Evolutionary conservation across 2,797 vertebrate species (phyloP), one percentile per base, ranked within the genome.

Genomic region (Tympanoctomys barrerae): DNA sequence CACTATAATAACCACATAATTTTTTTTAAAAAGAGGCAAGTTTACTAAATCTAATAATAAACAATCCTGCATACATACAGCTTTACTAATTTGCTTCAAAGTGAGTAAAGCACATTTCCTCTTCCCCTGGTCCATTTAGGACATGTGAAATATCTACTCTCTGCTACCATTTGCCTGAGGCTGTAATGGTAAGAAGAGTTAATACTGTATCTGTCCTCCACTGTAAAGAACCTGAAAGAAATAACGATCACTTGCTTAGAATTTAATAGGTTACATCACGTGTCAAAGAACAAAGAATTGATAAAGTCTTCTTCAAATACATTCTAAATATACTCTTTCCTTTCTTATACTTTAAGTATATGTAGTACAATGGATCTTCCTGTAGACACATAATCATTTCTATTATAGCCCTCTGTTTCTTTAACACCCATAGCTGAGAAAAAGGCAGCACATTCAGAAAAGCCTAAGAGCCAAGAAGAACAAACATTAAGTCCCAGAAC

Each of bases 261-360:
- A 91, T 82, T 14, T 75, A 90, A 54, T 22, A 54, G 8, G 33
- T 64, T 79, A 62, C 39, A 36, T 13, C 87, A 75, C 5, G 64
- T 70, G 8, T 31, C 57, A 49, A 94, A 95, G 79, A 79, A 54
- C 75, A 87, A 26, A 57, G 0, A 64, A 46, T 1, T 62, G 18
- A 86, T 28, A 66, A 92, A 84, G 1, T 7, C 68, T 96, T 95
- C 89, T 92, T 46, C 57, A 7, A 66, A 82, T 52, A 28, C 81
- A 82, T 64, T 80, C 81, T 85, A 75, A 94, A 87, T 16, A n/a
- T 36, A 24, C 83, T 14, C n/a, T n/a, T 86, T 70, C 33, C 31
- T 80, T 36, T 92, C 42, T 57, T 87, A 64, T 14, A 62, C n/a
- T 86, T 9, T 68, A 31, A 64, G 59, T 78, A 57, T 81, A 36